phyloP scores from a whole-genome alignment of 2,113 vertebrate species.

The Albula glossodonta region DNA sequence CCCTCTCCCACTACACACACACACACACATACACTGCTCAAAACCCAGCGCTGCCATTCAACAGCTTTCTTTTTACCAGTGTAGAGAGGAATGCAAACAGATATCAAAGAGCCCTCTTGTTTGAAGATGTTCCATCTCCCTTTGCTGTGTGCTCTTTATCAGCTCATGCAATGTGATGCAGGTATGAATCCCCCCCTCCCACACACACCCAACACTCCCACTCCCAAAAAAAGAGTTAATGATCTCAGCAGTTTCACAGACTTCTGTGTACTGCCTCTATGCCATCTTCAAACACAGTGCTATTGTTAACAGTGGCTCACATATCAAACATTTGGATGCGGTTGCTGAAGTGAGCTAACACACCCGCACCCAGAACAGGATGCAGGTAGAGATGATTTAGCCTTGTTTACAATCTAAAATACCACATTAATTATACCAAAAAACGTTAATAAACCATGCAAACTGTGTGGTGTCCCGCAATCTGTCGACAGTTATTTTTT shows the following conservation, averaged over 20 bases:
- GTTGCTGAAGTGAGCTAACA: constrained; percentile 51
- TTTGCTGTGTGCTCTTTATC: constrained; percentile 58
- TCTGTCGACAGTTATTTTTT: neutral
- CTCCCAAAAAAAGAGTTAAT: constrained; percentile 2
- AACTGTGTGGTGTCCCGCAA: neutral
- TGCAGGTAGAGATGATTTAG: neutral
- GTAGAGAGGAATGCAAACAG: constrained; percentile 72
- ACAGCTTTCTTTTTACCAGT: constrained; percentile 64
- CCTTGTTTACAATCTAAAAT: constrained; percentile 34
- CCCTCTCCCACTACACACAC: constrained; percentile 39
- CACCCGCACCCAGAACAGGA: constrained; percentile 32
- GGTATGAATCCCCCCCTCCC: constrained; percentile 52
- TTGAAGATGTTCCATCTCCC: constrained; percentile 61
- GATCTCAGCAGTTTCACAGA: constrained; percentile 8
- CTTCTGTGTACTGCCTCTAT: neutral
- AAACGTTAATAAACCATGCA: neutral
- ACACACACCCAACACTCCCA: neutral
- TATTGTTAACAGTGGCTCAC: neutral
- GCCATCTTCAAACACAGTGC: neutral
- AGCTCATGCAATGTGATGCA: constrained; percentile 48
- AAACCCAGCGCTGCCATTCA: constrained; percentile 38
- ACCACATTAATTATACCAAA: neutral
- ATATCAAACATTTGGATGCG: constrained; percentile 46
- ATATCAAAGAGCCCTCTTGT: constrained; percentile 64
- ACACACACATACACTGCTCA: constrained; percentile 42